Conservation (phyloP, 2,888 invertebrate species). For the Kuschelorhynchus macadamiae region DNA sequence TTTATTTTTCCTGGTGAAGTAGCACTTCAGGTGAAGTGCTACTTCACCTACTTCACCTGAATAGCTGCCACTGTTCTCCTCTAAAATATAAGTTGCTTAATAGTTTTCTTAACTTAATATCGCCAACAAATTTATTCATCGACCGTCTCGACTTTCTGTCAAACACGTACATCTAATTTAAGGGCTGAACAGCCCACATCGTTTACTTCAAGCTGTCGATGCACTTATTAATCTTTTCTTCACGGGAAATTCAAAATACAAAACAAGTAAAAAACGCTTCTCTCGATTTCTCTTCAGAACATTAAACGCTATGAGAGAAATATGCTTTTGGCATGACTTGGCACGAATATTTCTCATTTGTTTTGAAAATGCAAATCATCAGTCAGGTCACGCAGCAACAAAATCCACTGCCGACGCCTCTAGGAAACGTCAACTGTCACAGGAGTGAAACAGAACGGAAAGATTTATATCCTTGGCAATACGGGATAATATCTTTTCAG, state of each 20-base stretch:
- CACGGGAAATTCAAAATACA: background rate
- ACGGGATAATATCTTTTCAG: slow-evolving; percentile 45
- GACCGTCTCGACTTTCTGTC: too few relatives aligned
- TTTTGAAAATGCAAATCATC: slow-evolving; percentile 45
- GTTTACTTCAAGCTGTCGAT: too few relatives aligned
- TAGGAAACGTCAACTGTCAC: slow-evolving; percentile 47
- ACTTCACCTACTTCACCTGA: too few relatives aligned
- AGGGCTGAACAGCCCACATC: too few relatives aligned
- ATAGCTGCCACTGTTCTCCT: too few relatives aligned
- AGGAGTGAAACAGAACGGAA: slow-evolving; percentile 42
- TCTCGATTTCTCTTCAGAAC: background rate
- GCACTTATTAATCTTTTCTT: too few relatives aligned
- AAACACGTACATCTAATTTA: too few relatives aligned
- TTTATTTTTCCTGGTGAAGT: too few relatives aligned
- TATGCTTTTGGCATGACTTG: slow-evolving; percentile 38
- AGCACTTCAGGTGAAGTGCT: too few relatives aligned
- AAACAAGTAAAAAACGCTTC: background rate
- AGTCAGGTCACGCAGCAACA: slow-evolving; percentile 44
- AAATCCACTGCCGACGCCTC: slow-evolving; percentile 44
- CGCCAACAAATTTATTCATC: too few relatives aligned
- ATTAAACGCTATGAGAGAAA: slow-evolving; percentile 21
- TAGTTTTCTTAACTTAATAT: too few relatives aligned
- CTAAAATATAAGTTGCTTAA: too few relatives aligned
- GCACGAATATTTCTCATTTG: slow-evolving; percentile 44
- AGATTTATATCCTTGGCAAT: slow-evolving; percentile 47